Base-by-base conservation (phyloP, 1,140 invertebrate genomes). In the Ectropis grisescens region DNA sequence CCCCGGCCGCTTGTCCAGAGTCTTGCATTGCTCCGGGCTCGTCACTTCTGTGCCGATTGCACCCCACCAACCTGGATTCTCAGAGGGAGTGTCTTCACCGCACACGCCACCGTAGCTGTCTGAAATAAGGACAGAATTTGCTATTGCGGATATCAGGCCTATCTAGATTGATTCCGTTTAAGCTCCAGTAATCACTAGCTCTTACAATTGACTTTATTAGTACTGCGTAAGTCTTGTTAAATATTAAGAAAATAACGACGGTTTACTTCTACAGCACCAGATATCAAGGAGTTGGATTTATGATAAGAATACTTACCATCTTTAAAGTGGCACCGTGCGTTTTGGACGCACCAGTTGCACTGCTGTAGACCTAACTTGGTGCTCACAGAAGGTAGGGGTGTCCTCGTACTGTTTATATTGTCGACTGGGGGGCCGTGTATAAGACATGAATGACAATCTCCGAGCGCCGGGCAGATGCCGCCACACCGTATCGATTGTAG, bases 331-430 rank as follows among this genome's bases (percentile, higher is more conserved):
- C 95, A 96, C n/a, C 89, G 84, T 0, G 93, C 93, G 59, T 95
- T 95, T 65, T 96, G 93, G 1, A 96, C 94, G 69, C 94, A 96
- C 95, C 95, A 97, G 11, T 89, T 92, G 71, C 95, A 97, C 32
- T 93, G 89, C 23, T 90, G 89, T 1, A 92, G 72, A 2, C 86
- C 89, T 19, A 93, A 68, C 55, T 92, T 92, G 44, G 89, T 89
- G 13, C 91, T 91, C 11, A 93, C 89, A 0, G 91, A 93, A 11
- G 70, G 85, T 37, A 80, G 75, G 16, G 76, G 59, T 8, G 57
- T 61, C 6, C 69, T 56, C 1, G 58, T 41, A 16, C 45, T 62
- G 14, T 64, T 64, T 11, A 13, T 12, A 2, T 49, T 51, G 6
- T 38, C 52, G 7, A 58, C 40, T 2, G 70, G 61, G 19, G 82